These are phyloP conservation scores for Xylocampa areola DNA, from an alignment of 2,888 invertebrate genomes.

Conservation along the genomic window DNA sequence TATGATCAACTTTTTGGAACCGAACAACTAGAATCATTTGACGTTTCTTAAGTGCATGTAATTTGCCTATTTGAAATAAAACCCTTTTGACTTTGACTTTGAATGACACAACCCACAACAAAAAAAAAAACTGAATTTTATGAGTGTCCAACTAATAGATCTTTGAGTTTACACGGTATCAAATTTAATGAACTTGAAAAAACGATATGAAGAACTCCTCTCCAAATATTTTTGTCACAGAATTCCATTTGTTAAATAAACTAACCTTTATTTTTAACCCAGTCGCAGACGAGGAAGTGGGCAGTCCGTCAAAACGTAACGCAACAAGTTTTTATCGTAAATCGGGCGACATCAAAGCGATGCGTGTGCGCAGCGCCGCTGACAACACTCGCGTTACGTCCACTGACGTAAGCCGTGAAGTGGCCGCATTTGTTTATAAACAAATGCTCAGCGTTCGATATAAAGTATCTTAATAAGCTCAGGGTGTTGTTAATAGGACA, in stretches of 20 bases:
- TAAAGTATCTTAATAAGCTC: constrained; percentile 28
- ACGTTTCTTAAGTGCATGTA: too few relatives aligned
- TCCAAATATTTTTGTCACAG: constrained; percentile 13
- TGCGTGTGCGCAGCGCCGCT: constrained; percentile 36
- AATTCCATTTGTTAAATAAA: constrained; percentile 25
- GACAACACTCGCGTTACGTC: constrained; percentile 32
- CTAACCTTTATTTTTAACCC: constrained; percentile 44
- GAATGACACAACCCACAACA: too few relatives aligned
- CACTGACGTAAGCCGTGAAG: constrained; percentile 38
- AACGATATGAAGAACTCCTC: not conserved
- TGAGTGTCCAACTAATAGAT: constrained; percentile 16
- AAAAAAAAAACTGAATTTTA: too few relatives aligned
- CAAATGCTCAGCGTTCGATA: constrained; percentile 17
- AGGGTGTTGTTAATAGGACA: constrained; percentile 12
- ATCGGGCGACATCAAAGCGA: constrained; percentile 71
- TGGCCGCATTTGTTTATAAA: constrained; percentile 55
- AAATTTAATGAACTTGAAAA: not conserved
- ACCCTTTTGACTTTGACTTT: too few relatives aligned
- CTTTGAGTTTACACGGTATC: too few relatives aligned
- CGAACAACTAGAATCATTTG: too few relatives aligned
- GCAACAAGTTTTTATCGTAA: constrained; percentile 62
- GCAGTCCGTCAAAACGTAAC: constrained; percentile 62
- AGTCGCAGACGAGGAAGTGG: constrained; percentile 51
- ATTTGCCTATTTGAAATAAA: too few relatives aligned
- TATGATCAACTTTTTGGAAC: too few relatives aligned